Base-by-base conservation (phyloP, 2,888 invertebrate genomes). In the Heliconius charithonia region DNA sequence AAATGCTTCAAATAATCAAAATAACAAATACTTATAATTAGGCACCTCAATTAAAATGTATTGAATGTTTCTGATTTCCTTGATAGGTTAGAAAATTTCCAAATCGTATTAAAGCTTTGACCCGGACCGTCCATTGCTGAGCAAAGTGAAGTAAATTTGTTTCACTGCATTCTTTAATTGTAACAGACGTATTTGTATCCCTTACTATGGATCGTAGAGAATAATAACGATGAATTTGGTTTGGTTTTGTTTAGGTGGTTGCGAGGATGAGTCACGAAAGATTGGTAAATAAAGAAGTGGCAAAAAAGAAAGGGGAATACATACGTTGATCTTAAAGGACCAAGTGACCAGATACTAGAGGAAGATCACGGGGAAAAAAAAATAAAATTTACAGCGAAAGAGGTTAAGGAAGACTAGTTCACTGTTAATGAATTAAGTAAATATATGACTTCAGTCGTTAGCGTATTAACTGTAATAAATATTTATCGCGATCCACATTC, bases 161-260 rank as follows among this genome's bases (percentile, higher is more conserved):
- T 83, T 81, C 82, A 84, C 84, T 82, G 84, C 85, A 85, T 86
- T 85, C 85, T 83, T 83, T 84, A 85, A 85, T 86, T 85, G 83
- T 84, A 84, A 83, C 83, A 82, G 80, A 76, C 79, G 82, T 83
- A 83, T 83, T 63, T 41, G 13, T 63, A 63, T 13, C 59, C 41
- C 73, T 3, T 73, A 73, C 73, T 19, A 37, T 10, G 19, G 25
- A 9, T 72, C 12, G 12, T 10, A 9, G n/a, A 59, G 22, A 51
- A 27, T 9, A 25, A 19, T 10, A 32, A 66, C 2, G 66, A 32
- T 9, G 56, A 10, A 59, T 59, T 22, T n/a, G 10, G 10, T 59
- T 59, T 59, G 10, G 59, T 59, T 6, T 19, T 19, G 19, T 7
- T 59, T n/a, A 4, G 56, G n/a, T 59, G 59, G 10, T n/a, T 59